Base-by-base conservation (phyloP, 2,113 vertebrate species). In the Recurvirostra avosetta region DNA sequence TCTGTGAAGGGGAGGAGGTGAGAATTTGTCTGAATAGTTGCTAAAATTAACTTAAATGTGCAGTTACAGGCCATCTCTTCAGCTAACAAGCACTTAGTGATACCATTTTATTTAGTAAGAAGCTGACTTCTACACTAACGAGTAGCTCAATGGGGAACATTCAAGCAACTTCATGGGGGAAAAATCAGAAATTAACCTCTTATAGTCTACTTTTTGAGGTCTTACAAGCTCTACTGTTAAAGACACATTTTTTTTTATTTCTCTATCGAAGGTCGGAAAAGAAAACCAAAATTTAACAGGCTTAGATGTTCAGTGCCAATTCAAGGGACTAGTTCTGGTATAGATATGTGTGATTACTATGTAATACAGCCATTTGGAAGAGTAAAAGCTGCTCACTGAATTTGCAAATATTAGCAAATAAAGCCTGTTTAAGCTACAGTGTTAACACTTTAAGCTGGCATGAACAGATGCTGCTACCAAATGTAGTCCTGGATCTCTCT, bases 41-140 rank as follows among this genome's bases (percentile, higher is more conserved):
- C 88, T 95, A 96, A 96, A 96, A 95, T 95, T 92, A 94, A 89
- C 94, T 87, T 61, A 87, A 95, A 92, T 92, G 77, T 92, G 76
- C 50, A 82, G 86, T 91, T 95, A 90, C 58, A 94, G 86, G 91
- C 84, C 77, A 85, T 82, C 86, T 94, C 94, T 91, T 94, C 77
- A 87, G 73, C 61, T 91, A 95, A 96, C 83, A 95, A 91, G 77
- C 71, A 41, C 52, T 94, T 86, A 88, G 52, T 56, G 83, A 87
- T 84, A 75, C n/a, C 17, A 68, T 92, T 94, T 81, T 81, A 89
- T 87, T 94, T 75, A 81, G 70, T 29, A 34, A 94, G 70, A 94
- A 87, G 32, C 34, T 67, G 72, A 71, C 25, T 96, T 87, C 84
- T 62, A 49, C 45, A 68, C 34, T 82, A 94, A 72, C 40, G 53